These are phyloP conservation scores for Rhagoletis pomonella DNA, from an alignment of 1,140 invertebrate species.

Conservation along the genomic window DNA sequence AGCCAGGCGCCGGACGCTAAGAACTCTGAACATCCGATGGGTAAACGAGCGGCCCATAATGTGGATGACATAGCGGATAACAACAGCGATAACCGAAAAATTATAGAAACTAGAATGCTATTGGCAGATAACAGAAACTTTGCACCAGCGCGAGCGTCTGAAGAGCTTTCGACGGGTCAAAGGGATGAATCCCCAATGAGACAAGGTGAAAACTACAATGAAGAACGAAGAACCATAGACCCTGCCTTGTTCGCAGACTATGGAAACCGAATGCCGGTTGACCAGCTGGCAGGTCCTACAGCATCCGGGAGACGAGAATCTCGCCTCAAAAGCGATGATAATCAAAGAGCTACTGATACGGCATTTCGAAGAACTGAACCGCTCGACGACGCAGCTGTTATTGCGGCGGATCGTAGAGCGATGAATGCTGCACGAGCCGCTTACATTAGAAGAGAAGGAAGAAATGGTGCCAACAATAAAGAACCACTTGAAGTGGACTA, in stretches of 20 bases:
- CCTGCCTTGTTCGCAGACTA: no score
- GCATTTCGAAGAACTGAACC: neutral
- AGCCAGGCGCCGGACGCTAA: neutral
- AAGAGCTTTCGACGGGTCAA: no score
- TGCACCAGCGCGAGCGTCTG: neutral
- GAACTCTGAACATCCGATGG: neutral
- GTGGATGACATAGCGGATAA: slow-evolving; percentile 26
- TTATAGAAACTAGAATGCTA: neutral
- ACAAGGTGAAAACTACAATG: no score
- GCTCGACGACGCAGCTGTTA: slow-evolving; percentile 25
- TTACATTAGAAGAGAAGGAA: neutral
- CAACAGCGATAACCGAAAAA: neutral
- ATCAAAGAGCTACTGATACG: neutral
- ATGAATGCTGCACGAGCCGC: neutral
- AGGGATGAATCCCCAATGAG: no score
- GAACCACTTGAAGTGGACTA: neutral
- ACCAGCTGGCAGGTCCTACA: neutral
- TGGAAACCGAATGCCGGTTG: no score
- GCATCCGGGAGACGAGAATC: neutral
- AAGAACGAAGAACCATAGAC: no score
- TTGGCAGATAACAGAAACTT: neutral
- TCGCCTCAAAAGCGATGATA: no score
- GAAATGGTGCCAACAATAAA: neutral
- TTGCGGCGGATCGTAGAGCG: slow-evolving; percentile 25
- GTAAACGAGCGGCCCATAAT: neutral